Evolutionary conservation across 1,140 invertebrate species (phyloP), one percentile per base, ranked within the genome.

Genomic region (Bombus haemorrhoidalis): DNA sequence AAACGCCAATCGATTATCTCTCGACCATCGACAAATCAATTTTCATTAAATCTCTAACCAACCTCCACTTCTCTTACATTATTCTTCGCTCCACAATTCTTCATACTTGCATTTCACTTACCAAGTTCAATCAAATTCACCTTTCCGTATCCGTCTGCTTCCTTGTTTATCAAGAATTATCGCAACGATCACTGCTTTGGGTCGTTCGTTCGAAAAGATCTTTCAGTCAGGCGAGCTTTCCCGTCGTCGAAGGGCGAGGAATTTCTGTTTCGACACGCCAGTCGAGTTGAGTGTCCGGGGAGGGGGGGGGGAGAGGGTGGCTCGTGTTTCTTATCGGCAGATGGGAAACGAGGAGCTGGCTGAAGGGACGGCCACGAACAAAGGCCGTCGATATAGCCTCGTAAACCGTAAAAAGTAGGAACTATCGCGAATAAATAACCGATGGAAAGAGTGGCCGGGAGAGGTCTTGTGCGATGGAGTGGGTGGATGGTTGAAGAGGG

Each of bases 371-470:
- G 57, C 47, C 77, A 43, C 71, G 85, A 87, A 91, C 89, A 91
- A 91, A 88, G 81, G 78, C 75, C 77, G 74, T 79, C 78, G 86
- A 73, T 87, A 82, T 79, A 85, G 81, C 62, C 71, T 64, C 32
- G 66, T 86, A 82, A 77, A 83, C 83, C 73, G 69, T 86, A 86
- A 88, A 91, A 81, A 87, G 86, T 87, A 86, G 75, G 75, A 89
- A 89, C 87, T 89, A 91, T 91, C 81, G 90, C 80, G 89, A 91
- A 89, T 91, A 91, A 91, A 91, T 91, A 91, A 91, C 83, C 86
- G 87, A 83, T 81, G 66, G 87, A 83, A 87, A 53, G 43, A 53
- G 53, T 1, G 69, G 3, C 2, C 3, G 28, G 10, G 39, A 32
- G 71, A 15, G n/a, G n/a, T 53, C 18, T 53, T 53, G 43, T 81